Conservation (phyloP, 2,888 invertebrate species). For the Xylota sylvarum region DNA sequence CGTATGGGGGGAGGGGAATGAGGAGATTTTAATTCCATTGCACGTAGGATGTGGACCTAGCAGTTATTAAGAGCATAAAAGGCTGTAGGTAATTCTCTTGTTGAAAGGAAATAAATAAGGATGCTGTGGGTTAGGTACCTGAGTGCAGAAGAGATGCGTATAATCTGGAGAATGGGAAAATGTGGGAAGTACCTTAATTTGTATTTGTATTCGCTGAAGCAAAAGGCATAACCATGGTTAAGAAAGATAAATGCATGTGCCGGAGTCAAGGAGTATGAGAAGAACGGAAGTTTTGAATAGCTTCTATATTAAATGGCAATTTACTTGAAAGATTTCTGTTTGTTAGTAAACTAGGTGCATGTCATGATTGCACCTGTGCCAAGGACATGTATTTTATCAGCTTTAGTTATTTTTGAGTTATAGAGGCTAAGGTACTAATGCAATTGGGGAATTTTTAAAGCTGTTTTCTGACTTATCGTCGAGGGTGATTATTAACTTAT, state of each 20-base stretch:
- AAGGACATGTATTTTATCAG: not conserved
- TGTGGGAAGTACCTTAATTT: slow-evolving; percentile 27
- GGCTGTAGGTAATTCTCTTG: slow-evolving; percentile 70
- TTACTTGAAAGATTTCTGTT: slow-evolving; percentile 33
- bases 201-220: slow-evolving; percentile 44
- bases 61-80: slow-evolving; percentile 71
- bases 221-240: slow-evolving; percentile 11
- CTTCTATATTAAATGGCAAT: slow-evolving; percentile 33
- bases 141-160: slow-evolving; percentile 24
- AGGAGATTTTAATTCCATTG: slow-evolving; percentile 65
- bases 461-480: no score
- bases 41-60: slow-evolving; percentile 59
- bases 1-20: slow-evolving; percentile 5
- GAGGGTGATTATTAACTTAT: no score
- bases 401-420: not conserved
- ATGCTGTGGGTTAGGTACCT: slow-evolving; percentile 21
- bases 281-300: slow-evolving; percentile 10
- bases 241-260: slow-evolving; percentile 32
- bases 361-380: not conserved
- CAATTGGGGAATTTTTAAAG: no score
- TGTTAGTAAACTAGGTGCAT: slow-evolving; percentile 5
- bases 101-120: slow-evolving; percentile 71
- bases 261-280: not conserved
- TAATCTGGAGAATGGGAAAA: slow-evolving; percentile 31
- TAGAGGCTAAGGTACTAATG: no score